Evolutionary conservation across 2,888 invertebrate species (phyloP).

Genomic region (Orthonevra nobilis): DNA sequence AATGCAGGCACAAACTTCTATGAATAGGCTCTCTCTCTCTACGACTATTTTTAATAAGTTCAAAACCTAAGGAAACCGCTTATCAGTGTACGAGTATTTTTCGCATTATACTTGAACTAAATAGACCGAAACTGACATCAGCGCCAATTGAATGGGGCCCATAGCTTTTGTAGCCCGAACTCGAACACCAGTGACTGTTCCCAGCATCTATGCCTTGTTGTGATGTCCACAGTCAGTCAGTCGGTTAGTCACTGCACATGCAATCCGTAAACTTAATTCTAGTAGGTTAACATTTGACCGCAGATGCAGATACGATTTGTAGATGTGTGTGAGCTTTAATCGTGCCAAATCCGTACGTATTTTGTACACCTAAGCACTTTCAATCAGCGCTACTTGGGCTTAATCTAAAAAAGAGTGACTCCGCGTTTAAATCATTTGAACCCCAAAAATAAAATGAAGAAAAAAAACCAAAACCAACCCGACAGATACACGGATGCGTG

Average conservation of each 20-base stretch:
- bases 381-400: constrained; percentile 44
- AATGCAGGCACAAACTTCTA: constrained; percentile 3
- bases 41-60: constrained; percentile 12
- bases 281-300: constrained; percentile 64
- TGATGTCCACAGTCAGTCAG: constrained; percentile 29
- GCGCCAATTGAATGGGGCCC: constrained; percentile 47
- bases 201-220: constrained; percentile 51
- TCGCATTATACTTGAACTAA: constrained; percentile 69
- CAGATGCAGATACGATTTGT: constrained; percentile 54
- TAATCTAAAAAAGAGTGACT: constrained; percentile 42
- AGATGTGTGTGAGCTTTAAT: constrained; percentile 25
- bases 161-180: constrained; percentile 8
- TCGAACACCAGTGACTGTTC: no score
- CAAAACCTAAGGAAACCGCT: constrained; percentile 42
- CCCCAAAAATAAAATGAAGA: constrained; percentile 29
- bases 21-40: constrained; percentile 12
- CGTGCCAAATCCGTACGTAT: constrained; percentile 51
- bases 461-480: constrained; percentile 1
- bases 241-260: no score
- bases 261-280: no score
- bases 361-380: constrained; percentile 50
- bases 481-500: constrained; percentile 17
- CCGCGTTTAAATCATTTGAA: constrained; percentile 40
- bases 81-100: constrained; percentile 56
- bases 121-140: constrained; percentile 69